Percentiles rank a stretch among this genome's conserved stretches.
Conservation (phyloP, 2,888 invertebrate species). For the Catocala fraxini region DNA sequence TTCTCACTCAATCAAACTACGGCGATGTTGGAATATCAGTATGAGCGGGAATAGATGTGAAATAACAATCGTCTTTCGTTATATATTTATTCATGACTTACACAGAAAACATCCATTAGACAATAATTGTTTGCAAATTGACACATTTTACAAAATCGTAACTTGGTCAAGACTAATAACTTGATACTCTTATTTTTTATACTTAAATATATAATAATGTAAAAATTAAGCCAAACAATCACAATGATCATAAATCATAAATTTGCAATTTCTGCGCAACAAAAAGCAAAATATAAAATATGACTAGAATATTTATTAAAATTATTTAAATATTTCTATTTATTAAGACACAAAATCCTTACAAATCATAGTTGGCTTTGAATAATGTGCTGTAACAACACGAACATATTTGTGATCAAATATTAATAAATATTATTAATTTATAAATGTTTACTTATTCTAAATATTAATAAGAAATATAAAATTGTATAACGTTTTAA, state of each 20-base stretch:
- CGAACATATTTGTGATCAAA: slow-evolving; percentile 34
- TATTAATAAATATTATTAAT: background rate
- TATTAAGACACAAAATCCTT: background rate
- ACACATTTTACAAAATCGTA: slow-evolving; percentile 65
- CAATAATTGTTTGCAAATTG: slow-evolving; percentile 73
- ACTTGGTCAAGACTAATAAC: slow-evolving; percentile 68
- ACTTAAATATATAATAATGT: slow-evolving; percentile 32
- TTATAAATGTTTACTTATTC: slow-evolving; percentile 22
- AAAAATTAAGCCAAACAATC: slow-evolving; percentile 60
- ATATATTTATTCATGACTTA: slow-evolving; percentile 58
- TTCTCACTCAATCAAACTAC: too few species aligned
- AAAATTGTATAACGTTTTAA: slow-evolving; percentile 45
- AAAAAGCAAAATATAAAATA: slow-evolving; percentile 8
- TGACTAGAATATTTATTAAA: slow-evolving; percentile 15
- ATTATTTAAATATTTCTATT: background rate
- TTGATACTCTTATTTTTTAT: slow-evolving; percentile 38
- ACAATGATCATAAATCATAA: slow-evolving; percentile 47
- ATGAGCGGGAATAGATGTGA: too few species aligned
- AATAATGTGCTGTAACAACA: slow-evolving; percentile 8
- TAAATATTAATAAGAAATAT: slow-evolving; percentile 33
- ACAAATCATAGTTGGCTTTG: background rate
- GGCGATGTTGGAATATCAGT: too few species aligned
- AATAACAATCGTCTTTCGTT: slow-evolving; percentile 34
- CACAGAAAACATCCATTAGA: slow-evolving; percentile 66
- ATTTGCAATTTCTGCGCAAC: slow-evolving; percentile 7